phyloP scores from a whole-genome alignment of 2,113 vertebrate genomes.

The Reinhardtius hippoglossoides region DNA sequence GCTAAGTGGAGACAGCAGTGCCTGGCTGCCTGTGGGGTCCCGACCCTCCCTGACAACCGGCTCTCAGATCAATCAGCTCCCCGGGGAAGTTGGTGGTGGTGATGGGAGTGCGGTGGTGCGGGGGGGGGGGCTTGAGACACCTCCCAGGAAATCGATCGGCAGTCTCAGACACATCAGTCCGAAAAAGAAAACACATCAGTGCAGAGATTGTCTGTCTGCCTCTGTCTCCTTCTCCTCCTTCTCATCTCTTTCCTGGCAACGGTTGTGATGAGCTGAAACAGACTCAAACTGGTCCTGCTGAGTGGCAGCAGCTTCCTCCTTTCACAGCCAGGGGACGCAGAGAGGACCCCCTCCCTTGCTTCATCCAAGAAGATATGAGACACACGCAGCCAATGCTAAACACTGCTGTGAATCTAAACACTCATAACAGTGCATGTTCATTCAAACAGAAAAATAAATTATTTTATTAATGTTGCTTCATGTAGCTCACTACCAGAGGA shows the following conservation, averaged over 20 bases:
- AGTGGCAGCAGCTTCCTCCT: conserved; percentile 9
- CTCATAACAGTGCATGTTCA: too few species aligned
- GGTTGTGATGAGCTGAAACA: conserved; percentile 8
- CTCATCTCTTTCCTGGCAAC: background rate
- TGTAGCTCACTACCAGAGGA: too few species aligned
- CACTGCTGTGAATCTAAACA: background rate
- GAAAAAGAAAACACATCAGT: conserved; percentile 36
- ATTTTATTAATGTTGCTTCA: too few species aligned
- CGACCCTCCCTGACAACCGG: conserved; percentile 31
- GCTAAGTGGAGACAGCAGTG: conserved; percentile 30
- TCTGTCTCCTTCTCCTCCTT: background rate
- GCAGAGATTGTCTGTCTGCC: conserved; percentile 14
- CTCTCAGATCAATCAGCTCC: conserved; percentile 57
- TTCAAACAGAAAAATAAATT: too few species aligned
- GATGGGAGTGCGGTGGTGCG: background rate
- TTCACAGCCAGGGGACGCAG: conserved; percentile 4
- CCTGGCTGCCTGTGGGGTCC: conserved; percentile 21
- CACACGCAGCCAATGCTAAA: background rate
- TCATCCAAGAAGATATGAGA: background rate
- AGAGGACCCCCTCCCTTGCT: background rate
- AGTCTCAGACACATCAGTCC: conserved; percentile 52
- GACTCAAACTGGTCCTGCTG: conserved; percentile 8
- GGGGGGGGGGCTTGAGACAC: conserved; percentile 29
- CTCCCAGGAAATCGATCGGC: conserved; percentile 38
- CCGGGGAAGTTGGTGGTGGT: background rate